These are phyloP conservation scores for Carabus problematicus DNA, from an alignment of 2,888 invertebrate species.

Conservation along the genomic window DNA sequence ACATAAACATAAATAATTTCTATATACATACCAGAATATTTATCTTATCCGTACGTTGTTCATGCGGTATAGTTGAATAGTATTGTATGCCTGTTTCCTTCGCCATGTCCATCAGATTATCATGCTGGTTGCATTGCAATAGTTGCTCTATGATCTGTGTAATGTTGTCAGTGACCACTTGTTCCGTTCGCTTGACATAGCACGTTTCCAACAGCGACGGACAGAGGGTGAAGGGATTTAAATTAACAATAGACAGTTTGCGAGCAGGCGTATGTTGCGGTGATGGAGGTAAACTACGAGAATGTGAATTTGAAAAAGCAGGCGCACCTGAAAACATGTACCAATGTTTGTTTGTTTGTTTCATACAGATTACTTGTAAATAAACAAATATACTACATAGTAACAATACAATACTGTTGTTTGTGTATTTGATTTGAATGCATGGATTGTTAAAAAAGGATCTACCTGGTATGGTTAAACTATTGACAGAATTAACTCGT, in stretches of 20 bases:
- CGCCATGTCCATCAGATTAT: slow-evolving; percentile 86
- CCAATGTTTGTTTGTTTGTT: neutral
- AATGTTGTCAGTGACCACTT: slow-evolving; percentile 60
- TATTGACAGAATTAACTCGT: slow-evolving; percentile 75
- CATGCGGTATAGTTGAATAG: slow-evolving; percentile 72
- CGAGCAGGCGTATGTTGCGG: slow-evolving; percentile 77
- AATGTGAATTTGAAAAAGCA: slow-evolving; percentile 61
- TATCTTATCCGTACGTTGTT: slow-evolving; percentile 77
- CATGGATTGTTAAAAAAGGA: slow-evolving; percentile 14
- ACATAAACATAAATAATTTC: too few species aligned
- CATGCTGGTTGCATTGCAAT: slow-evolving; percentile 69
- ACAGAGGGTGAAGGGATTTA: slow-evolving; percentile 68
- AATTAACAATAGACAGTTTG: slow-evolving; percentile 69
- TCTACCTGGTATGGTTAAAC: slow-evolving; percentile 69
- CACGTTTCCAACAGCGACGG: slow-evolving; percentile 57
- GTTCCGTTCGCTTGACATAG: slow-evolving; percentile 52
- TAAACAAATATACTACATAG: neutral
- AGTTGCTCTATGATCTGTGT: slow-evolving; percentile 63
- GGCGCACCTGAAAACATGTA: slow-evolving; percentile 60
- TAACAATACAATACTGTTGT: neutral
- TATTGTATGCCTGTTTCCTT: slow-evolving; percentile 86
- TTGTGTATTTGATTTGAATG: slow-evolving; percentile 38
- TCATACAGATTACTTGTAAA: slow-evolving; percentile 2
- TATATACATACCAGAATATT: slow-evolving; percentile 81
- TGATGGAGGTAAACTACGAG: slow-evolving; percentile 76